Percentiles rank a stretch among this genome's conserved stretches.
Conservation (phyloP, 2,113 vertebrate species). For the Todiramphus saurophagus region DNA sequence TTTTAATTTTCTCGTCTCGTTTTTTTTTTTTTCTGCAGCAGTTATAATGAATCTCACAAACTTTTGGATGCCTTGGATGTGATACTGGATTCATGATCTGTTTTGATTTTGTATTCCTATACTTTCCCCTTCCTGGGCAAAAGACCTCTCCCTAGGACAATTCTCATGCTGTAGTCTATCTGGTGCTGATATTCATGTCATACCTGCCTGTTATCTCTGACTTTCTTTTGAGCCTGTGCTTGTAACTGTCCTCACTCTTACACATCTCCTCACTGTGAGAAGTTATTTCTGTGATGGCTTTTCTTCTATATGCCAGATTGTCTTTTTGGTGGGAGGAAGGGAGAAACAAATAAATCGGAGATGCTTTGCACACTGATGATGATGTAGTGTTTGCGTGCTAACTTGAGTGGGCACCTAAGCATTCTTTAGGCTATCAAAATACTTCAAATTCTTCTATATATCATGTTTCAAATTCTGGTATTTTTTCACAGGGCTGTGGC, state of each 20-base stretch:
- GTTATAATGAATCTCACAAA: neutral
- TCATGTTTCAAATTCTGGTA: neutral
- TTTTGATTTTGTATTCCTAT: neutral
- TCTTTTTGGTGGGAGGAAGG: neutral
- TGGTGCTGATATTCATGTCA: neutral
- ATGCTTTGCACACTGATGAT: neutral
- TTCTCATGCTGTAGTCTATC: neutral
- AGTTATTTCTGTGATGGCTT: neutral
- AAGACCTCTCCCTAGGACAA: neutral
- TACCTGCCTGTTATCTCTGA: neutral
- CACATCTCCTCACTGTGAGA: neutral
- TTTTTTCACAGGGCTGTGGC: neutral
- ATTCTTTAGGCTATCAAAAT: neutral
- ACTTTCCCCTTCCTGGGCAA: neutral
- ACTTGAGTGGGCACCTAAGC: neutral
- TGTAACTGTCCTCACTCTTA: neutral
- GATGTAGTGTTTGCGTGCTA: neutral
- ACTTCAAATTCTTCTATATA: neutral
- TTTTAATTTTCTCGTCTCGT: neutral
- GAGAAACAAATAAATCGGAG: neutral
- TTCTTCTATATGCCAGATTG: neutral
- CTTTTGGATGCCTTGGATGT: neutral
- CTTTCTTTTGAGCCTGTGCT: neutral
- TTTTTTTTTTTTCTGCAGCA: neutral
- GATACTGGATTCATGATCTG: neutral